Evolutionary conservation across 2,888 invertebrate genomes (phyloP).

Genomic region (Formica aserva): DNA sequence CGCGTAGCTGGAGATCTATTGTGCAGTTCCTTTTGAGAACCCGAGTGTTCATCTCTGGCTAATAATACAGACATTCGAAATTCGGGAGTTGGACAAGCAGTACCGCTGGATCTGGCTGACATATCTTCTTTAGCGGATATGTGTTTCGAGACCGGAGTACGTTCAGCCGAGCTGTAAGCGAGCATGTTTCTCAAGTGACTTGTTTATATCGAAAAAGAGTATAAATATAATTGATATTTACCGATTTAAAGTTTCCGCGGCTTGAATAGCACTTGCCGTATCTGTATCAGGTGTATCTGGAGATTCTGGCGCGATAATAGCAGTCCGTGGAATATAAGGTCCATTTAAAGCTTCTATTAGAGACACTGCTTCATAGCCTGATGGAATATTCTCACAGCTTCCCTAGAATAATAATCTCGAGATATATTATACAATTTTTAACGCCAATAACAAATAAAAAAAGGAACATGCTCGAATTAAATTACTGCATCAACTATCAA

Average conservation of each 20-base stretch:
- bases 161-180: slow-evolving; percentile 80
- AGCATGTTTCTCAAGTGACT: background rate
- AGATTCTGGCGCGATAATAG: slow-evolving; percentile 85
- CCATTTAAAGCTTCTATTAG: slow-evolving; percentile 98
- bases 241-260: slow-evolving; percentile 90
- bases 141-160: slow-evolving; percentile 82
- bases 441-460: slow-evolving; percentile 1
- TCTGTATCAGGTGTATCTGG: slow-evolving; percentile 89
- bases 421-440: background rate
- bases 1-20: slow-evolving; percentile 82
- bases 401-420: slow-evolving; percentile 85
- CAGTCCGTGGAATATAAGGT: slow-evolving; percentile 89
- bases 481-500: background rate
- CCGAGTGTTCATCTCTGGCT: slow-evolving; percentile 88
- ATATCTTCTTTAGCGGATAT: slow-evolving; percentile 81
- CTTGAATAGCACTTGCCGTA: slow-evolving; percentile 88
- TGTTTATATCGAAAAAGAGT: slow-evolving; percentile 8
- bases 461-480: background rate
- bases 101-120: slow-evolving; percentile 80
- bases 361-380: slow-evolving; percentile 97
- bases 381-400: slow-evolving; percentile 94
- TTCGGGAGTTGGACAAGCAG: slow-evolving; percentile 86
- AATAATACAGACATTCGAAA: slow-evolving; percentile 91
- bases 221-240: slow-evolving; percentile 56
- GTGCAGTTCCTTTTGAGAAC: slow-evolving; percentile 82